Evolutionary conservation across 2,888 invertebrate genomes (phyloP).

Genomic region (Nomada ruficornis): DNA sequence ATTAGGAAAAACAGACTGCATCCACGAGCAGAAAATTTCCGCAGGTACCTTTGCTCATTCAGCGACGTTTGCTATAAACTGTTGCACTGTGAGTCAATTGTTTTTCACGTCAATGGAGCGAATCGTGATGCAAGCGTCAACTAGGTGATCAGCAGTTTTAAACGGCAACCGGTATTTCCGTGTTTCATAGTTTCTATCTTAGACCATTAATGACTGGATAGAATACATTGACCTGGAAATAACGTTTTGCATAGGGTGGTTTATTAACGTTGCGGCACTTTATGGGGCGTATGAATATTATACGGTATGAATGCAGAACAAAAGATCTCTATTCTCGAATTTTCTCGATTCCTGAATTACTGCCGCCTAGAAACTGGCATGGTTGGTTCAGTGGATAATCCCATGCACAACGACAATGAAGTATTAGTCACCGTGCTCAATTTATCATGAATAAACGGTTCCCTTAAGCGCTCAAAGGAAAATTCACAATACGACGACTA

Average conservation of each 20-base stretch:
- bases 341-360: too few species aligned
- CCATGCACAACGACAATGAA: neutral
- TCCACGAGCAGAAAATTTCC: neutral
- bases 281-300: too few species aligned
- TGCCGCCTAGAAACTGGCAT: neutral
- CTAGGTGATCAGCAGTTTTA: neutral
- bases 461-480: too few species aligned
- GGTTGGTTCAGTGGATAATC: neutral
- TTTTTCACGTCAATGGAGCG: neutral
- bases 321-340: too few species aligned
- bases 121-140: neutral
- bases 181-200: too few species aligned
- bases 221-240: too few species aligned
- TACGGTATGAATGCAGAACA: too few species aligned
- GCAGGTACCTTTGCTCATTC: neutral
- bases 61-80: neutral
- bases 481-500: too few species aligned
- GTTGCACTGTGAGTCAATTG: neutral
- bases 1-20: neutral
- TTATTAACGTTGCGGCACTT: too few species aligned
- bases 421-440: constrained; percentile 8
- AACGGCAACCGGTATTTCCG: neutral
- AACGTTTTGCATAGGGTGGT: too few species aligned
- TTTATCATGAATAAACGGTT: neutral
- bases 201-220: too few species aligned